phyloP scores from a whole-genome alignment of 1,140 invertebrate genomes.

The Calosoma granatense region DNA sequence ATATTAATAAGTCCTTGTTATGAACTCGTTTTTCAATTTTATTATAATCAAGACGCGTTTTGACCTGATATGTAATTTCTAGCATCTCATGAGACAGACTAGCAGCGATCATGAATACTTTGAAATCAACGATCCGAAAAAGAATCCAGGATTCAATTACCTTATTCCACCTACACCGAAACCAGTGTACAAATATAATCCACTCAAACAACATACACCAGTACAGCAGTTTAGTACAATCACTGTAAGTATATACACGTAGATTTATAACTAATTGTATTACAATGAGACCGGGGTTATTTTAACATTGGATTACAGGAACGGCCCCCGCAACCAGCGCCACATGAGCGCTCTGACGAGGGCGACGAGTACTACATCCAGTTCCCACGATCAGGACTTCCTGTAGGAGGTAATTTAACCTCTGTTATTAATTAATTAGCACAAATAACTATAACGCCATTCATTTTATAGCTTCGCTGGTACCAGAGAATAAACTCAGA shows the following conservation, averaged over 20 bases:
- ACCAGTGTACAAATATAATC: background rate
- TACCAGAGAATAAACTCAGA: background rate
- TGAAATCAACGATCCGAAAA: constrained; percentile 28
- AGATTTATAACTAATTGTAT: background rate
- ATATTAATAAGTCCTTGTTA: background rate
- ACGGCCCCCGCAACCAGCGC: constrained; percentile 31
- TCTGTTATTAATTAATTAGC: background rate
- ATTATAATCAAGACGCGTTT: background rate
- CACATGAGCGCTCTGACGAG: constrained; percentile 29
- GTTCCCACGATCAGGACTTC: constrained; percentile 40
- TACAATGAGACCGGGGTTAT: background rate
- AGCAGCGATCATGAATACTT: background rate
- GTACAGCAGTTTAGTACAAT: background rate
- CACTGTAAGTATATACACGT: background rate
- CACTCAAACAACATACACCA: background rate
- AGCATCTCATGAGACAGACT: background rate
- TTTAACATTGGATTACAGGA: constrained; percentile 11
- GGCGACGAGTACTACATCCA: constrained; percentile 39
- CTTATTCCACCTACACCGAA: constrained; percentile 1
- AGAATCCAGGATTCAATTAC: constrained; percentile 24
- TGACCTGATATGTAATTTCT: background rate
- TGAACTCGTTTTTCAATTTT: background rate
- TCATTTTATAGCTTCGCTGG: background rate
- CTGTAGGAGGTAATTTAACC: constrained; percentile 34
- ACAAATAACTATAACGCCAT: background rate